phyloP scores from a whole-genome alignment of 2,888 invertebrate genomes.

The Rhimphoctona megacephalus region DNA sequence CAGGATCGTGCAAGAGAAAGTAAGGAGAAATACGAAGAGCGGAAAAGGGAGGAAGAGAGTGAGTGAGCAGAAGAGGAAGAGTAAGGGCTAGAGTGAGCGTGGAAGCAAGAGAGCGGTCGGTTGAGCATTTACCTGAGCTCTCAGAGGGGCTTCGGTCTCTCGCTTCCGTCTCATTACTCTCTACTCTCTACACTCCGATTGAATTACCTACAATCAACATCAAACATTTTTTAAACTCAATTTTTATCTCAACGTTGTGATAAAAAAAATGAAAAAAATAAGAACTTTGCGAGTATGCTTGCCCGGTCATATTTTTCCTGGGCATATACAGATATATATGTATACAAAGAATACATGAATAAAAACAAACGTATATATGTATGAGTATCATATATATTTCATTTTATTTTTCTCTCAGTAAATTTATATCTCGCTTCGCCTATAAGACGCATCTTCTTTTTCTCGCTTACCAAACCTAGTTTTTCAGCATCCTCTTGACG shows the following conservation, averaged over 20 bases:
- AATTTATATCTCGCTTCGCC: slow-evolving; percentile 51
- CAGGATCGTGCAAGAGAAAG: slow-evolving; percentile 10
- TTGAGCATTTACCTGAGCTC: slow-evolving; percentile 78
- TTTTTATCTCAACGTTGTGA: slow-evolving; percentile 72
- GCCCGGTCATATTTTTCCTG: slow-evolving; percentile 38
- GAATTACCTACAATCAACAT: slow-evolving; percentile 83
- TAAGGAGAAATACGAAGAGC: slow-evolving; percentile 34
- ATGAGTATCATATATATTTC: slow-evolving; percentile 17
- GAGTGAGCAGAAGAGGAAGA: slow-evolving; percentile 39
- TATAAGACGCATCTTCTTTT: slow-evolving; percentile 31
- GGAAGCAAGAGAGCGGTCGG: slow-evolving; percentile 72
- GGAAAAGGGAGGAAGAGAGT: slow-evolving; percentile 51
- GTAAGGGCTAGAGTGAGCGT: slow-evolving; percentile 45
- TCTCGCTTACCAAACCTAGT: background rate
- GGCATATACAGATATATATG: slow-evolving; percentile 27
- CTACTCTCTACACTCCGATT: slow-evolving; percentile 80
- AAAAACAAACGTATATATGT: slow-evolving; percentile 19
- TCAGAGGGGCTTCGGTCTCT: slow-evolving; percentile 77
- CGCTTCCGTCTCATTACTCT: slow-evolving; percentile 83
- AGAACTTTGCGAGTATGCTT: slow-evolving; percentile 52
- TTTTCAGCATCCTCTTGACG: slow-evolving; percentile 38
- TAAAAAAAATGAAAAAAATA: slow-evolving; percentile 53
- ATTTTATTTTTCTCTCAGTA: slow-evolving; percentile 38
- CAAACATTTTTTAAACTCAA: slow-evolving; percentile 82
- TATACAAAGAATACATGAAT: slow-evolving; percentile 9